Evolutionary conservation across 2,113 vertebrate species (phyloP).

Genomic region (Rhinopomastus cyanomelas): DNA sequence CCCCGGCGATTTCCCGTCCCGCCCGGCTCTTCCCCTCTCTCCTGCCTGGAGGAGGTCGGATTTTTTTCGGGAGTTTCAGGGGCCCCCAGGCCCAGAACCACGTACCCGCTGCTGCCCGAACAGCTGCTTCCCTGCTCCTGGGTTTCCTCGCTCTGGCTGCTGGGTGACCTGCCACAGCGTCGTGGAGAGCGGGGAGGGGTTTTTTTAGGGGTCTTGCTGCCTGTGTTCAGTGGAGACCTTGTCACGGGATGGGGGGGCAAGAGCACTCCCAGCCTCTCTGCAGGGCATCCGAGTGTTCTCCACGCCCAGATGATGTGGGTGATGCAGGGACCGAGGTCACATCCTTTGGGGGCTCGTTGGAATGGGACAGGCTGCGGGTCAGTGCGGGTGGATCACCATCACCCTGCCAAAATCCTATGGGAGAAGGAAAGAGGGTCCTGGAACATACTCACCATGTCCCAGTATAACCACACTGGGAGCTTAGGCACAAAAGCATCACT

Average conservation of each 20-base stretch:
- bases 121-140: background rate
- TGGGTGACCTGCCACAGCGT: fast-evolving
- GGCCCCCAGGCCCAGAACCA: background rate
- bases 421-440: background rate
- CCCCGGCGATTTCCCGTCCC: background rate
- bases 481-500: fast-evolving
- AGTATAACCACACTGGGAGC: background rate
- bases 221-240: background rate
- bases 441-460: background rate
- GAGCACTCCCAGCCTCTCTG: background rate
- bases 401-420: background rate
- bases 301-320: background rate
- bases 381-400: background rate
- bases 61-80: background rate
- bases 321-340: background rate
- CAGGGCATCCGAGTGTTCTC: background rate
- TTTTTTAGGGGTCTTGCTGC: background rate
- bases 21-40: background rate
- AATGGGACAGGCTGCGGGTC: background rate
- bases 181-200: background rate
- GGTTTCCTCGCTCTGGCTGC: background rate
- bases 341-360: background rate
- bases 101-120: background rate
- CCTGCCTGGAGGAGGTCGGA: background rate
- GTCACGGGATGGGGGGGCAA: background rate